Percentiles rank a stretch among this genome's conserved stretches.
Evolutionary conservation across 2,113 vertebrate species (phyloP).

Genomic region (Proteles cristata): DNA sequence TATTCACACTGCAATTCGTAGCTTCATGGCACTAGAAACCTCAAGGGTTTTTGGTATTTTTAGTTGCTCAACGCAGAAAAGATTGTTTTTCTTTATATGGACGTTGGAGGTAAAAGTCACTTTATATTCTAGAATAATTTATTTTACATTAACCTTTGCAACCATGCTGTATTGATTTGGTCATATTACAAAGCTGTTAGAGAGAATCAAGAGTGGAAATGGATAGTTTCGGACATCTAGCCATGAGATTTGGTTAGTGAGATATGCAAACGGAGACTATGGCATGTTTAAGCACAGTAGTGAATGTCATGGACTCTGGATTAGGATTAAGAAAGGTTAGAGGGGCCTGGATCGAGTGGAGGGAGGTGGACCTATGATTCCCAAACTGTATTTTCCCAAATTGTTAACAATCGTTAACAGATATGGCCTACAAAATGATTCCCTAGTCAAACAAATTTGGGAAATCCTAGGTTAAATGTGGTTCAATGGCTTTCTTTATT

Average conservation of each 20-base stretch:
- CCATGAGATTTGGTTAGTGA: background rate
- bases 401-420: background rate
- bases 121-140: constrained; percentile 14
- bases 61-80: constrained; percentile 25
- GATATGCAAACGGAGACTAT: background rate
- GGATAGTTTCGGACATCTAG: background rate
- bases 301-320: background rate
- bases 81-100: background rate
- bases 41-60: background rate
- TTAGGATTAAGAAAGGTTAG: background rate
- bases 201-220: background rate
- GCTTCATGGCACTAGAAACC: background rate
- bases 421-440: background rate
- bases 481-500: background rate
- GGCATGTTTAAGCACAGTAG: background rate
- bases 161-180: background rate
- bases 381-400: background rate
- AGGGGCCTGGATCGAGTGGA: background rate
- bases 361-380: background rate
- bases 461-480: background rate
- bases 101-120: background rate
- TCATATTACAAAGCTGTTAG: background rate
- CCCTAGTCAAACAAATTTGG: background rate
- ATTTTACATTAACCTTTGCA: constrained; percentile 26
- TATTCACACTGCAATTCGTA: background rate